A percentile compares a stretch with the other conserved stretches of the same genome.
phyloP scores from a whole-genome alignment of 1,140 invertebrate species.

The Cydia splendana region DNA sequence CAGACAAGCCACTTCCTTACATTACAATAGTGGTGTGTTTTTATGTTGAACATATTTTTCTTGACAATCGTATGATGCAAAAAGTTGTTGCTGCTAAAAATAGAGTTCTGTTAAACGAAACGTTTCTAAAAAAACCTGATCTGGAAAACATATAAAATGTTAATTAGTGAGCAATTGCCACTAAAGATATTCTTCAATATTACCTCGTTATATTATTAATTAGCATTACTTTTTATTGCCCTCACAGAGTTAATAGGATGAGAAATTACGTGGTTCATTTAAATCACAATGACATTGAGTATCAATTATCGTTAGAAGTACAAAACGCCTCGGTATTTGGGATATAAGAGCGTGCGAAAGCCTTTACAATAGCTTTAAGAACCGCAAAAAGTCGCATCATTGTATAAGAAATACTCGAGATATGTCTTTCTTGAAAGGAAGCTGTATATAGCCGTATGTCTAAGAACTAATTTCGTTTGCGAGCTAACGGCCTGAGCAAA shows the following conservation, averaged over 20 bases:
- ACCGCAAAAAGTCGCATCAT: neutral
- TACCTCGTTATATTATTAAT: neutral
- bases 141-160: too few species aligned
- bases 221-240: neutral
- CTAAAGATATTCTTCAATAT: neutral
- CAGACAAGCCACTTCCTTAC: too few species aligned
- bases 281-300: constrained; percentile 20
- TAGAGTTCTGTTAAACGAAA: too few species aligned
- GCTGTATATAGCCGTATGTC: neutral
- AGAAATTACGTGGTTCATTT: constrained; percentile 21
- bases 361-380: constrained; percentile 12
- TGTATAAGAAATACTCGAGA: neutral
- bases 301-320: constrained; percentile 22
- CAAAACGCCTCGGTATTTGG: constrained; percentile 24
- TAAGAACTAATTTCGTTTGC: constrained; percentile 1
- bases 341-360: constrained; percentile 27
- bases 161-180: too few species aligned
- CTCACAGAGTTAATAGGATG: neutral
- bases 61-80: too few species aligned
- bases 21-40: too few species aligned
- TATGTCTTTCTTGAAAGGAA: neutral
- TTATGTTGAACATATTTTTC: too few species aligned
- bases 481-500: constrained; percentile 2
- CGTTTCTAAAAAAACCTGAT: too few species aligned
- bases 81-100: too few species aligned